Evolutionary conservation across 2,888 invertebrate genomes (phyloP), one percentile per base, ranked within the genome.

Genomic region (Ophion slaviceki): DNA sequence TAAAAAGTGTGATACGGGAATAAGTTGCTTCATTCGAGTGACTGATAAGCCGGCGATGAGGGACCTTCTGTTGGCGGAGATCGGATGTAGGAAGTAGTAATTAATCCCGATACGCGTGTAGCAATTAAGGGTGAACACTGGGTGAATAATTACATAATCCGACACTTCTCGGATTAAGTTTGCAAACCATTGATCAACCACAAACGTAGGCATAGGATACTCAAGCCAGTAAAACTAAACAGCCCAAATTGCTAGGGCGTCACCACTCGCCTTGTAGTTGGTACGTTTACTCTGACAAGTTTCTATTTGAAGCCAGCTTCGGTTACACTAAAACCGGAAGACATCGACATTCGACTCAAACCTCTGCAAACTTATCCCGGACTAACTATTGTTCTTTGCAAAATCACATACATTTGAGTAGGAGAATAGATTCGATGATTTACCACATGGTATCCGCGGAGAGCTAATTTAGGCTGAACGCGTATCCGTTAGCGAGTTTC

Each of bases 341-440:
- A 40, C 40, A 40, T 8, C 40, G 40, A 40, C 40, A 40, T 40
- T 40, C 8, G 40, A 40, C 40, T 40, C 40, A 32, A 4, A 32
- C 32, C 32, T 4, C 32, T 6, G 40, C 40, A 40, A 40, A 40
- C 40, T 40, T 40, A 6, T 6, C 40, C 40, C 7, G 40, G 40
- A 40, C 40, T 40, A 40, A 40, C 40, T 40, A 40, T 40, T 40
- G 7, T 40, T 40, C 40, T 40, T 40, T 40, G 53, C 53, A 14
- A 53, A 53, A 32, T 20, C 11, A 72, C 32, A 20, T 20, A 8
- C 45, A 28, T 53, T 64, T 64, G 2, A 66, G 76, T 66, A 66
- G 36, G n/a, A 2, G 28, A 76, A 66, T 76, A 32, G 32, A 76
- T 66, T 66, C 53, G 32, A 76, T 64, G 53, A 66, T 66, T 76